Evolutionary conservation across 2,888 invertebrate species (phyloP), one percentile per base, ranked within the genome.

Genomic region (Tachystola acroxantha): DNA sequence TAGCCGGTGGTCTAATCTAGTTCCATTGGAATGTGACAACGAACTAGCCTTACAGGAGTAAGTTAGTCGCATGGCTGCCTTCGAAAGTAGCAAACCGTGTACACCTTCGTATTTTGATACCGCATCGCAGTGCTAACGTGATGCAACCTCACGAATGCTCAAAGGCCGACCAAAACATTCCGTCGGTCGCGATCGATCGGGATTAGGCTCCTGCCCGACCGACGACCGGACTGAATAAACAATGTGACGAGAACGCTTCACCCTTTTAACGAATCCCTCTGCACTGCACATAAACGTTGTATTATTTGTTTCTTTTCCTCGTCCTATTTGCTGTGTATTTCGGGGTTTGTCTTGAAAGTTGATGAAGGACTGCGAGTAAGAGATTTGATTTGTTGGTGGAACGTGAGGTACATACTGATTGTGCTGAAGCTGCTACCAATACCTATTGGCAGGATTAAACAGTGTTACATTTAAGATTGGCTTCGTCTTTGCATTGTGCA

Each of bases 211-310:
- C 25, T 19, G 53, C 56, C 57, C 57, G 64, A 62, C 71, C 70
- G 66, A 57, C 70, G 70, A 61, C 57, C 74, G 69, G 71, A 68
- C 79, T 84, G 80, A 82, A 82, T 82, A 84, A 82, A 84, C 82
- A 82, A 82, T 80, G 82, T 76, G 81, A 82, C 75, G 76, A 69
- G 63, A 56, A 65, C 66, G 69, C 53, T 72, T 71, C 71, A 77
- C 79, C 81, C 81, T 81, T 82, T 81, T 81, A 81, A 79, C 79
- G 78, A 78, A 79, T 77, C 76, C 73, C 71, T 67, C 59, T 64
- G 63, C 64, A 60, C 46, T 57, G 46, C 64, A 58, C 52, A 60
- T 59, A 69, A 64, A 69, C 57, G 63, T 64, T 57, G 60, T 64
- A 60, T 64, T 67, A 71, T 71, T 70, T 68, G 65, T 72, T 67